Percentiles rank a stretch among this genome's conserved stretches.
phyloP scores from a whole-genome alignment of 2,113 vertebrate species.

The Odocoileus virginianus region DNA sequence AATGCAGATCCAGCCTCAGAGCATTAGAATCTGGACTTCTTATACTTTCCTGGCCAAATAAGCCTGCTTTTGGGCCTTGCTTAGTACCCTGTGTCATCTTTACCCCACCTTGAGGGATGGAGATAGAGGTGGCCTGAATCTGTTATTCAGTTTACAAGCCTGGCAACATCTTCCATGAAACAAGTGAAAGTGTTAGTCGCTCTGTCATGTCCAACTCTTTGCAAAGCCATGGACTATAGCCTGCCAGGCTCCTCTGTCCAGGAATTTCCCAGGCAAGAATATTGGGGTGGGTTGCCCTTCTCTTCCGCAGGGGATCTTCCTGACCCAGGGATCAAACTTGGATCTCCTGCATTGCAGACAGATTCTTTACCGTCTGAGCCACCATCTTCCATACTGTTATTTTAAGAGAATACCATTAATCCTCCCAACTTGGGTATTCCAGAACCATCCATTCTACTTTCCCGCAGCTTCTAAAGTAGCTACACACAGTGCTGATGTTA shows the following conservation, averaged over 20 bases:
- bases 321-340: background rate
- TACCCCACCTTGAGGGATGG: background rate
- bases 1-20: background rate
- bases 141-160: background rate
- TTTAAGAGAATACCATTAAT: background rate
- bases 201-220: background rate
- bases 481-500: slow-evolving; percentile 55
- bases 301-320: background rate
- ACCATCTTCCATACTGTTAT: background rate
- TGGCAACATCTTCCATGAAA: background rate
- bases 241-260: background rate
- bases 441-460: slow-evolving; percentile 45
- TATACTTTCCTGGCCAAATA: background rate
- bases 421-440: background rate
- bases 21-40: background rate
- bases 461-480: slow-evolving; percentile 45
- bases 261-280: background rate
- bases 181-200: background rate
- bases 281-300: background rate
- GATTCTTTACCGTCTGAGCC: background rate
- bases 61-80: background rate
- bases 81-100: background rate
- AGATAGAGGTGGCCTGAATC: rapidly evolving
- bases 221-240: background rate
- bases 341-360: background rate